Evolutionary conservation across 2,888 invertebrate genomes (phyloP).

Genomic region (Clunio marinus): DNA sequence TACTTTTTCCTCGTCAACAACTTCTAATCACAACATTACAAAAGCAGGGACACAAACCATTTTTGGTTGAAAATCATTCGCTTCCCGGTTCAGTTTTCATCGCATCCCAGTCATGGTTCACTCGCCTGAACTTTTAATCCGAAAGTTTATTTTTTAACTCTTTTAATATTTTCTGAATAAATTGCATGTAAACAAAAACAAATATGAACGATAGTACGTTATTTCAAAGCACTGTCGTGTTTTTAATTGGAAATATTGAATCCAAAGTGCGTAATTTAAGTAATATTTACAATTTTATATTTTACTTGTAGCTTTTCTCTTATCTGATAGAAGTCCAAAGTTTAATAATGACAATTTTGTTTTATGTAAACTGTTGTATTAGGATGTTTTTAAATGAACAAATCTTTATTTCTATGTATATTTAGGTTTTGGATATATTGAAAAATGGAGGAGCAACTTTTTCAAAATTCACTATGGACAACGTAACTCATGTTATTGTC

Average conservation of each 20-base stretch:
- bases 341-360: no score
- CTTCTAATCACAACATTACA: no score
- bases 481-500: slow-evolving; percentile 88
- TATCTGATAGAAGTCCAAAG: slow-evolving; percentile 6
- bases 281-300: background rate
- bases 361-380: no score
- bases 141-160: no score
- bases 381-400: background rate
- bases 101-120: no score
- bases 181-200: background rate
- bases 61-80: no score
- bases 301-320: slow-evolving; percentile 2
- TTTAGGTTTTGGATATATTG: slow-evolving; percentile 70
- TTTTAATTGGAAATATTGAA: slow-evolving; percentile 72
- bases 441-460: slow-evolving; percentile 84
- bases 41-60: no score
- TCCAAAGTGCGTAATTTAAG: slow-evolving; percentile 57
- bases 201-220: slow-evolving; percentile 22
- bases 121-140: no score
- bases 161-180: no score
- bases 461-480: slow-evolving; percentile 82
- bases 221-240: slow-evolving; percentile 45
- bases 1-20: no score
- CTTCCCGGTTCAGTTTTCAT: no score
- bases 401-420: slow-evolving; percentile 42